phyloP scores from a whole-genome alignment of 2,888 invertebrate genomes.

The Encarsia formosa region DNA sequence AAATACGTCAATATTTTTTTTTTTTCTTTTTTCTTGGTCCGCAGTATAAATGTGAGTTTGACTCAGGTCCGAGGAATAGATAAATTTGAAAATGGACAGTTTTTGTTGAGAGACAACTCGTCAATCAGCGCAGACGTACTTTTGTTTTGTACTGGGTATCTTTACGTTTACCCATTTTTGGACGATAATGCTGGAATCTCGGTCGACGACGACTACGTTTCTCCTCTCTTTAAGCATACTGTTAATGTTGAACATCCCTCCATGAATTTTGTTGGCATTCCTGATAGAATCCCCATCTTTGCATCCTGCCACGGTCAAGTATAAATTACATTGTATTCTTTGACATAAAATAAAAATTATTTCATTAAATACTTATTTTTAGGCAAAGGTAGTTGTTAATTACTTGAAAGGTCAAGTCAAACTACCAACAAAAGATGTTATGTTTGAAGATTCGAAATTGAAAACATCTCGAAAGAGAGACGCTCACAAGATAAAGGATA shows the following conservation, averaged over 20 bases:
- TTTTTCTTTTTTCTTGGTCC: not conserved
- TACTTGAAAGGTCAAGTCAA: too few relatives aligned
- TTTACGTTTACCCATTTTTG: slow-evolving; percentile 68
- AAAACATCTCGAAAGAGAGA: too few relatives aligned
- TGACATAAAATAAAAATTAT: too few relatives aligned
- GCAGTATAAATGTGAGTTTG: not conserved
- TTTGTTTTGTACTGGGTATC: slow-evolving; percentile 74
- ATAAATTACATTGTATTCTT: too few relatives aligned
- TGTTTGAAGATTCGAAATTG: too few relatives aligned
- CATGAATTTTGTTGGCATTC: slow-evolving; percentile 74
- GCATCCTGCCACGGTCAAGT: slow-evolving; percentile 69
- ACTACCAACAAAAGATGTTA: too few relatives aligned
- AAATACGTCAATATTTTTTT: too few relatives aligned
- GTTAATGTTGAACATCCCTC: slow-evolving; percentile 70
- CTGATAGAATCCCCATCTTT: slow-evolving; percentile 64
- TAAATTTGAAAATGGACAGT: slow-evolving; percentile 5
- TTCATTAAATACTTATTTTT: too few relatives aligned
- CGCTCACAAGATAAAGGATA: too few relatives aligned
- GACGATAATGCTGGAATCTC: slow-evolving; percentile 59
- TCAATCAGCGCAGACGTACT: slow-evolving; percentile 62
- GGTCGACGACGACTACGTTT: slow-evolving; percentile 55
- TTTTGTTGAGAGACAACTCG: slow-evolving; percentile 58
- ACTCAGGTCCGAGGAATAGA: slow-evolving; percentile 5
- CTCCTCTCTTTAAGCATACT: slow-evolving; percentile 72
- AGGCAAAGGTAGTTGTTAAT: too few relatives aligned